These are phyloP conservation scores for Rhadinocentrus ornatus DNA, from an alignment of 2,797 vertebrate genomes.

Conservation along the genomic window DNA sequence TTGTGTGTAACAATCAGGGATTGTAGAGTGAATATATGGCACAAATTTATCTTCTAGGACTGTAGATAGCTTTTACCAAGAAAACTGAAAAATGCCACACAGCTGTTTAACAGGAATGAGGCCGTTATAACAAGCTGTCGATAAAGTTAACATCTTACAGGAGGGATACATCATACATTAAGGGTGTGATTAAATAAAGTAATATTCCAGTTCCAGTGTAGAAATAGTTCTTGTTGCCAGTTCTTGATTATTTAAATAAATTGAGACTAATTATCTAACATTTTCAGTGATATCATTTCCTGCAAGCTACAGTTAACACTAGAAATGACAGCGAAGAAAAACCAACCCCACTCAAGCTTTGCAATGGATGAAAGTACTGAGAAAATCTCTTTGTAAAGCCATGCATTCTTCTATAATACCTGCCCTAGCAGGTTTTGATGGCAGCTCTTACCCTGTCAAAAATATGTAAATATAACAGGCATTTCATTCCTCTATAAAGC, in stretches of 20 bases:
- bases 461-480: constrained; percentile 5
- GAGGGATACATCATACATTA: neutral
- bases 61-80: too few relatives aligned
- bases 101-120: too few relatives aligned
- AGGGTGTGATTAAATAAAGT: neutral
- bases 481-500: constrained; percentile 20
- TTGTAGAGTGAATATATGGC: too few relatives aligned
- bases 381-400: neutral
- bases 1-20: too few relatives aligned
- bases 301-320: neutral
- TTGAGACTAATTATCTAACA: neutral
- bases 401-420: neutral
- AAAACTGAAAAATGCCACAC: too few relatives aligned
- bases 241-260: neutral
- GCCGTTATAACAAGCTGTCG: too few relatives aligned
- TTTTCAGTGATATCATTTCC: neutral
- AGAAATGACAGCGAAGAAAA: too few relatives aligned
- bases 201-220: neutral
- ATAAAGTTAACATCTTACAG: neutral
- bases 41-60: too few relatives aligned
- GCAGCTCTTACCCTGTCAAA: constrained; percentile 7
- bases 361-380: neutral
- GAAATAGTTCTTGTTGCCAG: neutral
- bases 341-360: neutral
- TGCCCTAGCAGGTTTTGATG: neutral